These are phyloP conservation scores for Rhagoletis zephyria DNA, from an alignment of 1,140 invertebrate genomes.

Conservation along the genomic window DNA sequence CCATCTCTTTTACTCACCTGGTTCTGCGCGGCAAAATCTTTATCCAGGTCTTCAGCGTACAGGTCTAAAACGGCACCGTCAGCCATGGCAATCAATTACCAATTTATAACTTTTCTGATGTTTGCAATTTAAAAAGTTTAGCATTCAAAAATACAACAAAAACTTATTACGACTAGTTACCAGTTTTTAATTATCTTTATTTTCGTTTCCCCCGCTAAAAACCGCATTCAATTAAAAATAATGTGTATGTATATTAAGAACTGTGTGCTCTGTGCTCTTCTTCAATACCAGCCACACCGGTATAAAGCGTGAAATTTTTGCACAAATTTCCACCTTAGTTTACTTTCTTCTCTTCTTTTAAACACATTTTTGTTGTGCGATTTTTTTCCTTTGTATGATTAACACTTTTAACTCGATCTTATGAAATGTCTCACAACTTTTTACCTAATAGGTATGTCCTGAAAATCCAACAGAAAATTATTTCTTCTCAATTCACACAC, in stretches of 20 bases:
- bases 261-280: neutral
- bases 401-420: slow-evolving; percentile 24
- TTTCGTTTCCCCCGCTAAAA: neutral
- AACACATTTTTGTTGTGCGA: neutral
- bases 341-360: slow-evolving; percentile 1
- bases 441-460: neutral
- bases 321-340: neutral
- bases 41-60: slow-evolving; percentile 95
- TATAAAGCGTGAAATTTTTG: slow-evolving; percentile 13
- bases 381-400: neutral
- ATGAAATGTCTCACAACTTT: slow-evolving; percentile 14
- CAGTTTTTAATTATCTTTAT: neutral
- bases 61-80: slow-evolving; percentile 96
- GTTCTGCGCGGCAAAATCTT: slow-evolving; percentile 84
- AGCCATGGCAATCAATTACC: slow-evolving; percentile 79
- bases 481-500: slow-evolving; percentile 22
- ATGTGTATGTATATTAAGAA: slow-evolving; percentile 23
- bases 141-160: neutral
- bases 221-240: slow-evolving; percentile 30
- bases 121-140: neutral
- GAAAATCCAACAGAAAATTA: slow-evolving; percentile 9
- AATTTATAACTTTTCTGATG: neutral
- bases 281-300: slow-evolving; percentile 40
- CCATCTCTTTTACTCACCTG: slow-evolving; percentile 77
- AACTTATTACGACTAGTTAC: neutral